These are phyloP conservation scores for Chamaetylas fuelleborni DNA, from an alignment of 2,113 vertebrate species.

Conservation along the genomic window DNA sequence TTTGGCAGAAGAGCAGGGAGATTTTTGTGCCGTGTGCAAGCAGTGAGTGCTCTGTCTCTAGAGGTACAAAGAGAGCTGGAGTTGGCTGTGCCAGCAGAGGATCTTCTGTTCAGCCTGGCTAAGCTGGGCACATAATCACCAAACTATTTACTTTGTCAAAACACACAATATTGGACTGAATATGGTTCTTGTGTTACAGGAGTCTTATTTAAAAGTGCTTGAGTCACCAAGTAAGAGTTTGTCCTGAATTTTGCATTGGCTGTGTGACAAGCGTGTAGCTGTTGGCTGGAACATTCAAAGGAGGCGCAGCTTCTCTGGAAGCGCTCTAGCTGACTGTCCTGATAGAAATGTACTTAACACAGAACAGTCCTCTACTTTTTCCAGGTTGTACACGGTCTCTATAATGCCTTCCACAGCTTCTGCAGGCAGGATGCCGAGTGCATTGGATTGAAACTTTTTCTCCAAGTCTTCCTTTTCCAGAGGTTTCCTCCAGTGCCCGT, in stretches of 20 bases:
- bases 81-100: background rate
- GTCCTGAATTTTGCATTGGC: background rate
- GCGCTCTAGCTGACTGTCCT: background rate
- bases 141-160: background rate
- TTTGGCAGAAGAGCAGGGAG: background rate
- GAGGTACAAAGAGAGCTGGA: background rate
- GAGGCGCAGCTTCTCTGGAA: background rate
- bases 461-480: slow-evolving; percentile 80
- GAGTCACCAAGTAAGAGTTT: background rate
- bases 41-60: background rate
- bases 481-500: slow-evolving; percentile 93
- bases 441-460: slow-evolving; percentile 84
- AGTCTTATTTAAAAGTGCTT: background rate
- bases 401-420: slow-evolving; percentile 77
- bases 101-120: background rate
- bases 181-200: background rate
- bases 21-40: rapidly evolving
- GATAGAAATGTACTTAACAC: slow-evolving; percentile 74
- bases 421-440: slow-evolving; percentile 57
- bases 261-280: background rate
- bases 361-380: slow-evolving; percentile 77
- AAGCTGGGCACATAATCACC: background rate
- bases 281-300: background rate
- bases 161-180: background rate
- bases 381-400: slow-evolving; percentile 75